These are phyloP conservation scores for Cynodonichthys magdalenae DNA, from an alignment of 2,797 vertebrate species.

Conservation along the genomic window DNA sequence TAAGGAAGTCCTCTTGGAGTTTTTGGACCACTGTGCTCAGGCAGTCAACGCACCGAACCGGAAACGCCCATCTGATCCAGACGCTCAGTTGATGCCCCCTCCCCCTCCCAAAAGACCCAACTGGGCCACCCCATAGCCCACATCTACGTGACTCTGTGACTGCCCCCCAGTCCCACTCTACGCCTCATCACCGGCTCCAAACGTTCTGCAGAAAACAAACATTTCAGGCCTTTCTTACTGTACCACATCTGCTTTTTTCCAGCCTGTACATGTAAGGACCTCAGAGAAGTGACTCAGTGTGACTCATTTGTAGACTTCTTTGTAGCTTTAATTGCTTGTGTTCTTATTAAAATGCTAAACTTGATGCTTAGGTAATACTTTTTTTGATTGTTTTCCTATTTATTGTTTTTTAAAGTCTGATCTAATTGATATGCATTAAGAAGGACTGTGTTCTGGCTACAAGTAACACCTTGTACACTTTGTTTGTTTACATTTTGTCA, in stretches of 20 bases:
- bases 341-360: constrained; percentile 76
- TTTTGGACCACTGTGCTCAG: constrained; percentile 87
- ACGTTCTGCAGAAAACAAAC: constrained; percentile 29
- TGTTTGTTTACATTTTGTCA: constrained; percentile 63
- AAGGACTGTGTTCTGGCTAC: constrained; percentile 44
- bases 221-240: constrained; percentile 50
- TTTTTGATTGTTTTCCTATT: constrained; percentile 58
- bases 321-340: constrained; percentile 72
- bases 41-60: constrained; percentile 83
- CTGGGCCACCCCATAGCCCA: constrained; percentile 74
- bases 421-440: constrained; percentile 55
- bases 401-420: constrained; percentile 41
- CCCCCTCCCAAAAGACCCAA: constrained; percentile 92
- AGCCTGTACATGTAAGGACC: constrained; percentile 47
- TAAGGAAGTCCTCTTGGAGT: constrained; percentile 94
- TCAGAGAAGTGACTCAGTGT: constrained; percentile 48
- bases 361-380: constrained; percentile 44
- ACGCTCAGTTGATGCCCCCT: constrained; percentile 94
- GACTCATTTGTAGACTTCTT: constrained; percentile 62
- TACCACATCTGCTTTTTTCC: constrained; percentile 45
- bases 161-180: constrained; percentile 40
- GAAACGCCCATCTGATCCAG: constrained; percentile 88
- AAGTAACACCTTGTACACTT: constrained; percentile 40
- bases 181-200: constrained; percentile 48
- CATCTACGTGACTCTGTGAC: constrained; percentile 33